Evolutionary conservation across 2,113 vertebrate species (phyloP).

Genomic region (Ciconia maguari): DNA sequence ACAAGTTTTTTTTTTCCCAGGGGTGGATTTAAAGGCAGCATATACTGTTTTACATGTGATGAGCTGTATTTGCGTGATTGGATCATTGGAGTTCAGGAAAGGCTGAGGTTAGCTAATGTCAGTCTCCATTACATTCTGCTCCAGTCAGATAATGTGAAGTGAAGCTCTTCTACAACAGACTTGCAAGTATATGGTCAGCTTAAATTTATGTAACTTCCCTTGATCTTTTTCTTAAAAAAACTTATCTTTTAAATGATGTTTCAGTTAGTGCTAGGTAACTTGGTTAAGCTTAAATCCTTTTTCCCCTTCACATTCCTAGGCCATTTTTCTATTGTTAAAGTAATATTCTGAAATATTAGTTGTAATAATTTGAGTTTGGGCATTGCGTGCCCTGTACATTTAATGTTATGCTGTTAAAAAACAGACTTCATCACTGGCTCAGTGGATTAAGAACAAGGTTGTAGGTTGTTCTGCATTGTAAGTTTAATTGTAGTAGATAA

Average conservation of each 20-base stretch:
- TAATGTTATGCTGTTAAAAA: neutral
- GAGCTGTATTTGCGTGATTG: neutral
- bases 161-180: neutral
- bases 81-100: neutral
- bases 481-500: neutral
- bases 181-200: neutral
- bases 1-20: neutral
- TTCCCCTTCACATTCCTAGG: neutral
- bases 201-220: neutral
- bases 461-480: neutral
- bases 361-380: neutral
- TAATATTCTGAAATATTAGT: neutral
- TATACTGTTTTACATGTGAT: neutral
- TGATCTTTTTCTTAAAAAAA: neutral
- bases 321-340: neutral
- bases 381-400: neutral
- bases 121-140: neutral
- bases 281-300: neutral
- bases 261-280: neutral
- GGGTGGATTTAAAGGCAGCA: neutral
- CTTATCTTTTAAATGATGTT: neutral
- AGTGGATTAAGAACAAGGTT: neutral
- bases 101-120: neutral
- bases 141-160: neutral
- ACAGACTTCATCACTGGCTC: neutral